Conservation (phyloP, 1,140 invertebrate genomes). For the Lepidurus couesii region DNA sequence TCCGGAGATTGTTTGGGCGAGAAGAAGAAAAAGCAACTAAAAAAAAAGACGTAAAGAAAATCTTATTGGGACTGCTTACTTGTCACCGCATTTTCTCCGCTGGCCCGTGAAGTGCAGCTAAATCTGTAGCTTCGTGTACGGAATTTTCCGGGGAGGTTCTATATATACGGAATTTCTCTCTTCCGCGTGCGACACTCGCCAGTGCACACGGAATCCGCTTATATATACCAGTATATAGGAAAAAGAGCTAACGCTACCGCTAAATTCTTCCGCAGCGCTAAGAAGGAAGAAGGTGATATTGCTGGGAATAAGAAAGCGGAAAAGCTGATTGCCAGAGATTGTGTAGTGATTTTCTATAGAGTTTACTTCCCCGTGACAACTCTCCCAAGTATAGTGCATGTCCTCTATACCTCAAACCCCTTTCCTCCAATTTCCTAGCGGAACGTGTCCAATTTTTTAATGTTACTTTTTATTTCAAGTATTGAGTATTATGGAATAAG, state of each 20-base stretch:
- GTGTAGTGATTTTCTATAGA: neutral
- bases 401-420: no score
- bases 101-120: slow-evolving; percentile 4
- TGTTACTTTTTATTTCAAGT: neutral
- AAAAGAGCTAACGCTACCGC: neutral
- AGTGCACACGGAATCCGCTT: slow-evolving; percentile 17
- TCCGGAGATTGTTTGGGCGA: slow-evolving; percentile 13
- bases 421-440: no score
- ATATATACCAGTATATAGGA: neutral
- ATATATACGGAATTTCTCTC: neutral
- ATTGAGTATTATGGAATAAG: no score
- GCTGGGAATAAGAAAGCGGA: slow-evolving; percentile 17
- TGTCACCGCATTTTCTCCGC: slow-evolving; percentile 7
- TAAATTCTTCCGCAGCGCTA: neutral
- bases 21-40: neutral
- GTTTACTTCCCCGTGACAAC: neutral
- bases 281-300: slow-evolving; percentile 5
- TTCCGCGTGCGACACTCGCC: neutral
- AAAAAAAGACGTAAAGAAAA: neutral
- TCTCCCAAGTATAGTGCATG: neutral
- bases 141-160: neutral
- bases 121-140: slow-evolving; percentile 14
- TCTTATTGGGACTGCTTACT: slow-evolving; percentile 18
- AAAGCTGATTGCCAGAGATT: slow-evolving; percentile 10
- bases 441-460: neutral